Percentiles rank a stretch among this genome's conserved stretches.
These are phyloP conservation scores for Brachyrhaphis roseni DNA, from an alignment of 2,797 vertebrate genomes.

Conservation along the genomic window DNA sequence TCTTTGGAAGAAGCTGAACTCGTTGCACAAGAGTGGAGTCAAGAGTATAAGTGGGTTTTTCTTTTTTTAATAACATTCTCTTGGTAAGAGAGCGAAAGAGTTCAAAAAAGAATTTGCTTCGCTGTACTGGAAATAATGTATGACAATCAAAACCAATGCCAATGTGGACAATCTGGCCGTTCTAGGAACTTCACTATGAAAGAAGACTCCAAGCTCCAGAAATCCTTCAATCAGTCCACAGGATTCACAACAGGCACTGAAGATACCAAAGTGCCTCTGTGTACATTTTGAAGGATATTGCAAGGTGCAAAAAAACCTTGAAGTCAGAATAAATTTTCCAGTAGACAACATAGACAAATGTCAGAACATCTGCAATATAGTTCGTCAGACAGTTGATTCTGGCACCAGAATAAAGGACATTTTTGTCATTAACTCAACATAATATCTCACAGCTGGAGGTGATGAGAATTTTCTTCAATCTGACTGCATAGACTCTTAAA, in stretches of 20 bases:
- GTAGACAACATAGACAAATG: background rate
- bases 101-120: background rate
- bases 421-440: background rate
- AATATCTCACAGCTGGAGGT: background rate
- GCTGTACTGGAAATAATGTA: background rate
- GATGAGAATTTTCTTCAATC: background rate
- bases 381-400: background rate
- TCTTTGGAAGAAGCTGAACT: background rate
- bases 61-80: background rate
- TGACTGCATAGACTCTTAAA: background rate
- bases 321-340: background rate
- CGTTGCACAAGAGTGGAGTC: background rate
- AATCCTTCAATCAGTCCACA: background rate
- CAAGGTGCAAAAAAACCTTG: background rate
- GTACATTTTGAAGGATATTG: background rate
- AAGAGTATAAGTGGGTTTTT: background rate
- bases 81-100: background rate
- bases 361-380: background rate
- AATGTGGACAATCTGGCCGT: background rate
- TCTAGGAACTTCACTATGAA: background rate
- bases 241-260: background rate
- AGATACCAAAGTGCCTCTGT: background rate
- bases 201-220: background rate
- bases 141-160: background rate
- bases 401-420: background rate